Evolutionary conservation across 1,140 invertebrate species (phyloP).

Genomic region (Drosophila kurseongensis): DNA sequence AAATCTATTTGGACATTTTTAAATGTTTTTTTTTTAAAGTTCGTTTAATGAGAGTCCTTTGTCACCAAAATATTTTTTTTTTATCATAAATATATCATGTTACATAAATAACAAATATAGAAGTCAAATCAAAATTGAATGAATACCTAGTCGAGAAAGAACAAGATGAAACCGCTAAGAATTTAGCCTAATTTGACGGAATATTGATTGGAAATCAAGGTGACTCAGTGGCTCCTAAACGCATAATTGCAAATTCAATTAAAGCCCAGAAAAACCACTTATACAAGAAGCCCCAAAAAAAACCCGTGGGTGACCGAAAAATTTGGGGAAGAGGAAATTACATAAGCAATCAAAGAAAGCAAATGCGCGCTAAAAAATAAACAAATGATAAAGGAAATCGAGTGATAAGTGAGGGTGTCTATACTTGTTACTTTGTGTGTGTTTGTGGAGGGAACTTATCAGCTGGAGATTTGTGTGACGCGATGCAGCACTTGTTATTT

Average conservation of each 20-base stretch:
- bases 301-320: constrained; percentile 9
- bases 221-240: constrained; percentile 27
- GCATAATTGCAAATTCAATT: constrained; percentile 40
- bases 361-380: constrained; percentile 40
- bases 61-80: too few species aligned
- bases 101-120: too few species aligned
- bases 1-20: too few species aligned
- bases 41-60: too few species aligned
- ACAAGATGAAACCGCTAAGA: constrained; percentile 14
- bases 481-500: constrained; percentile 15
- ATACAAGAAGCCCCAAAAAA: constrained; percentile 8
- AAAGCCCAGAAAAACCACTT: constrained; percentile 8
- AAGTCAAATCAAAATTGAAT: background rate
- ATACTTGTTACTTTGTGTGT: constrained; percentile 4
- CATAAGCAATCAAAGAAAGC: constrained; percentile 34
- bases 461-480: constrained; percentile 42
- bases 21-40: too few species aligned
- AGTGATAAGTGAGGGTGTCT: constrained; percentile 33
- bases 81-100: too few species aligned
- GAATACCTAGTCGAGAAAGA: background rate
- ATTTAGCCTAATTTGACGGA: constrained; percentile 34
- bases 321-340: constrained; percentile 40
- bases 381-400: constrained; percentile 46
- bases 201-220: constrained; percentile 33
- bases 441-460: constrained; percentile 14